Evolutionary conservation across 2,113 vertebrate species (phyloP), one percentile per base, ranked within the genome.

Genomic region (Poeciliopsis retropinna): DNA sequence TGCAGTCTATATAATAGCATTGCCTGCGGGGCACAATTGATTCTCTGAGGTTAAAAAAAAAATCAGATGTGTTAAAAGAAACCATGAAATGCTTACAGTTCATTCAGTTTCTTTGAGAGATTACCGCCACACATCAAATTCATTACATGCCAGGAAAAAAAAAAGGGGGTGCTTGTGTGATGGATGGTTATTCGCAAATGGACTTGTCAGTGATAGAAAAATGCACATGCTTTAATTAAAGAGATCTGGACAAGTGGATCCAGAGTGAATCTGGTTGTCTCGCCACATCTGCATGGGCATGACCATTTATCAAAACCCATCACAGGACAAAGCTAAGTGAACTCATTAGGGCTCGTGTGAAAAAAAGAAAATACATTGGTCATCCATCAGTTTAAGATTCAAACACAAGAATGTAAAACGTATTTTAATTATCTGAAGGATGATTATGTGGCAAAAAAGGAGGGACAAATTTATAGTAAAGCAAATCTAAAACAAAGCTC

Each of bases 121-220:
- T 92, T 92, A 91, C 79, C 76, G 13, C 89, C 85, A 92, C 93
- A 91, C 92, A 94, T 93, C 93, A 92, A 88, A 91, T 93, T 90
- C 86, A 91, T 93, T 90, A 89, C 78, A 67, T 64, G 73, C 82
- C 80, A 81, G 90, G 84, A 92, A 83, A 93, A 54, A 54, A 47
- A 54, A 57, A 57, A 57, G 51, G 82, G 89, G 84, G 87, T 82
- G 83, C 87, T 81, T 73, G 79, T 69, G 79, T 91, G 93, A 94
- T 93, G 86, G 92, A 94, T 93, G 89, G 89, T 91, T 90, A 87
- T 93, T 90, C 89, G 91, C 76, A 94, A 93, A 95, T 94, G 94
- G 92, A 88, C 86, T 91, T 87, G 86, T 92, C 85, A 60, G 82
- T 87, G 87, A 93, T 91, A 88, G 93, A 93, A 89, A 93, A 93